phyloP scores from a whole-genome alignment of 2,113 vertebrate species.

The Pseudonaja textilis region DNA sequence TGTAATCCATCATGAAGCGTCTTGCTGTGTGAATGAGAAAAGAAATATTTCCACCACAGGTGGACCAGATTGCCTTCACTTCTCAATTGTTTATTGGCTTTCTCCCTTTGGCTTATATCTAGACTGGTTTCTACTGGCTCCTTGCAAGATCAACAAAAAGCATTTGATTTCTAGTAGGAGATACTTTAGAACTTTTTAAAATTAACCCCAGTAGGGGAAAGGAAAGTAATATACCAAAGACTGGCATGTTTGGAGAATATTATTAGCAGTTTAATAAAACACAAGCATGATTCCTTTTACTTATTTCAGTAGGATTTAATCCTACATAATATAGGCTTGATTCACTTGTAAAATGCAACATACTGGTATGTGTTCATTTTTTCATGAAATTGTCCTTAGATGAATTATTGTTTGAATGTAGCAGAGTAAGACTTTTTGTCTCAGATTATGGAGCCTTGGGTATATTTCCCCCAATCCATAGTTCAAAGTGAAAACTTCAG shows the following conservation, averaged over 20 bases:
- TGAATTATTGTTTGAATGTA: neutral
- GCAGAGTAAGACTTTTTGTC: neutral
- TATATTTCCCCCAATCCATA: neutral
- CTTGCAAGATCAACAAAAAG: conserved; percentile 26
- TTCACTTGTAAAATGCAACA: neutral
- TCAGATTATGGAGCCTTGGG: neutral
- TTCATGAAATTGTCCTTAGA: neutral
- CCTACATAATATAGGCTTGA: neutral
- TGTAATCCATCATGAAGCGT: conserved; percentile 52
- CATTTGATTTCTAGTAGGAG: neutral
- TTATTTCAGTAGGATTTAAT: neutral
- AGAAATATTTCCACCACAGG: conserved; percentile 28
- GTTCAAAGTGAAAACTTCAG: neutral
- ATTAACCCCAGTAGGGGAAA: neutral
- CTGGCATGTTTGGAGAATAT: neutral
- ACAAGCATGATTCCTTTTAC: neutral
- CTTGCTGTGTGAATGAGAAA: conserved; percentile 40
- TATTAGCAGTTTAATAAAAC: neutral
- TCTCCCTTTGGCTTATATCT: conserved; percentile 27
- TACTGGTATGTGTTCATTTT: neutral
- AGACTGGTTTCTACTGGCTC: neutral
- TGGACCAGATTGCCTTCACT: neutral
- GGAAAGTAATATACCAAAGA: neutral
- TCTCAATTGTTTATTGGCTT: conserved; percentile 11
- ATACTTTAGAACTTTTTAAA: neutral